Evolutionary conservation across 2,113 vertebrate species (phyloP), one percentile per base, ranked within the genome.

Genomic region (Dendropsophus ebraccatus): DNA sequence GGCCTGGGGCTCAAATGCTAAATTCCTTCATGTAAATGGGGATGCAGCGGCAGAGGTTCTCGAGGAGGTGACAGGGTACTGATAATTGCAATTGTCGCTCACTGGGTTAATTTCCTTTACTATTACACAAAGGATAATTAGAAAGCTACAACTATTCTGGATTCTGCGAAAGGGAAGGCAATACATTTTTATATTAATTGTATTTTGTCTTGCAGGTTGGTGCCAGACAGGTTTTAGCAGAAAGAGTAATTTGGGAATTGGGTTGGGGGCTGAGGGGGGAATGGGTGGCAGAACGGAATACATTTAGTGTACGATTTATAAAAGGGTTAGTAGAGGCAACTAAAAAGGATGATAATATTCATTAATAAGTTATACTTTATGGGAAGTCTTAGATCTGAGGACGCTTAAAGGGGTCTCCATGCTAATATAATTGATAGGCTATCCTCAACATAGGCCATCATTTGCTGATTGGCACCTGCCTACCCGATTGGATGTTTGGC

Each of bases 71-170:
- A 83, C 78, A 30, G 67, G 78, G 41, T 80, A 37, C 80, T 87
- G 85, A 30, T 90, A 88, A 88, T 90, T 88, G 87, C 85, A 83
- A 50, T 5, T 73, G 67, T 85, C 87, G 23, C 65, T 41, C 88
- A 88, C 82, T 90, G 25, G 35, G 87, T 60, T 83, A 21, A 87
- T 90, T 14, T 72, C 81, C 54, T 84, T 88, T 88, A 87, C 79
- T 81, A 77, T 79, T 21, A 83, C 45, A 78, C 47, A 70, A 83
- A 87, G 47, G 72, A 72, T 88, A 88, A 65, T 77, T 88, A 85
- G 85, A 60, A 81, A 74, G 52, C 77, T 30, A 35, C 19, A 81
- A 47, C 37, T 41, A 37, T 87, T 65, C 69, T 62, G 52, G 5
- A 14, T 73, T 86, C 32, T 58, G 84, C 23, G 47, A 80, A 60